Percentiles rank a stretch among this genome's conserved stretches.
phyloP scores from a whole-genome alignment of 2,113 vertebrate species.

The Nettapus auritus region DNA sequence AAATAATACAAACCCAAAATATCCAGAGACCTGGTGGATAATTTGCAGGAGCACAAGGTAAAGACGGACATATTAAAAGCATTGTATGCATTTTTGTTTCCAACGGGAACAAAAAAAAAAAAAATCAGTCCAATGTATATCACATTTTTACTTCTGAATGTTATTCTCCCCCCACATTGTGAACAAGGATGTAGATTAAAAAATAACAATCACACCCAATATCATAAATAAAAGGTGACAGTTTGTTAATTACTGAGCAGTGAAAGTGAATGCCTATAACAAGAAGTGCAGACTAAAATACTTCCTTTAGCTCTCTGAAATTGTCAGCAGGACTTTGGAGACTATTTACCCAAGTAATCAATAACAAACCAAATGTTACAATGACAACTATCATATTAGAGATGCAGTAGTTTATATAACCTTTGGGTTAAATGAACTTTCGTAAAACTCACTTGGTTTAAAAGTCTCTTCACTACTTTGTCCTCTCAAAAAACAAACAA shows the following conservation, averaged over 20 bases:
- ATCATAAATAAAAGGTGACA: background rate
- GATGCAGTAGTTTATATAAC: constrained; percentile 2
- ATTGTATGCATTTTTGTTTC: background rate
- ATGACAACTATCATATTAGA: constrained; percentile 45
- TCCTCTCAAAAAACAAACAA: background rate
- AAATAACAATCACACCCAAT: background rate
- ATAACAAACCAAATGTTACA: constrained; percentile 62
- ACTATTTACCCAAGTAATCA: constrained; percentile 63
- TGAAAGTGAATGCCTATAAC: background rate
- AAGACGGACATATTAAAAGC: background rate
- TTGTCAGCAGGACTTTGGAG: constrained; percentile 35
- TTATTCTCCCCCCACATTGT: background rate
- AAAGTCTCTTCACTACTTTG: background rate
- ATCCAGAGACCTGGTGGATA: background rate
- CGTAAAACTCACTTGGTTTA: background rate
- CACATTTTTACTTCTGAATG: background rate
- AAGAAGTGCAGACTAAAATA: background rate
- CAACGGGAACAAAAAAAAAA: background rate
- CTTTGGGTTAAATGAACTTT: constrained; percentile 34
- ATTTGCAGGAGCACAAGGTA: background rate
- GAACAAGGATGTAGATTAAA: background rate
- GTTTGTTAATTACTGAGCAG: background rate
- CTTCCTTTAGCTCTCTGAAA: constrained; percentile 18
- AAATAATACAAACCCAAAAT: background rate
- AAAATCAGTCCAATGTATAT: rapidly evolving